phyloP scores from a whole-genome alignment of 2,888 invertebrate genomes.

The Microplitis deprimator region DNA sequence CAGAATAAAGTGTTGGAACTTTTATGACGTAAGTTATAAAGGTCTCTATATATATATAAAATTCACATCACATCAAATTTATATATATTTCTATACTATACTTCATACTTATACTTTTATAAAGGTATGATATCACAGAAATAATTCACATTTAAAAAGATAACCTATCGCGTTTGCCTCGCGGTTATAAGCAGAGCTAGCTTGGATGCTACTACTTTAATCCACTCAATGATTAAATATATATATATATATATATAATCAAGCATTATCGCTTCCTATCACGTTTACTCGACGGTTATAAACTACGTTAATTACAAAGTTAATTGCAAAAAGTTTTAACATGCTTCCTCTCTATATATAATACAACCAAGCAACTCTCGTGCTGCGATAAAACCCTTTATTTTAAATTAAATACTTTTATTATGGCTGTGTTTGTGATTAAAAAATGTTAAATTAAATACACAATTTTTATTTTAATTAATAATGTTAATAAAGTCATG shows the following conservation, averaged over 20 bases:
- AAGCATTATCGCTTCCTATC: conserved; percentile 34
- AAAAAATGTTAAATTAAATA: conserved; percentile 8
- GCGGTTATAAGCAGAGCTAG: background rate
- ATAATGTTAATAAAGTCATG: background rate
- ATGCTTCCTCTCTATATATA: conserved; percentile 15
- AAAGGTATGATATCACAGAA: background rate
- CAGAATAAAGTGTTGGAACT: too few relatives aligned
- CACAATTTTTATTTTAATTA: background rate
- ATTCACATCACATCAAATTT: too few relatives aligned
- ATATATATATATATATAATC: background rate
- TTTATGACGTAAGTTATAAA: too few relatives aligned
- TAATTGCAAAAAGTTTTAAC: conserved; percentile 39
- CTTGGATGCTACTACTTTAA: background rate
- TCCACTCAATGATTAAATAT: conserved; percentile 25
- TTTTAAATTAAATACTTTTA: conserved; percentile 23
- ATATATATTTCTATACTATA: too few relatives aligned
- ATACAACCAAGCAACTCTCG: conserved; percentile 3
- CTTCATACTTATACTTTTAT: too few relatives aligned
- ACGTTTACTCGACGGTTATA: conserved; percentile 15
- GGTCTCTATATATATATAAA: too few relatives aligned
- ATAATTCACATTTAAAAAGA: conserved; percentile 15
- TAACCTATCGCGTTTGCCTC: conserved; percentile 9
- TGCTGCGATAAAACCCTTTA: conserved; percentile 24
- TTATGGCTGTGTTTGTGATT: background rate
- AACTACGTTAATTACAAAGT: conserved; percentile 41